phyloP scores from a whole-genome alignment of 2,888 invertebrate species.

The Ectemnius lituratus region DNA sequence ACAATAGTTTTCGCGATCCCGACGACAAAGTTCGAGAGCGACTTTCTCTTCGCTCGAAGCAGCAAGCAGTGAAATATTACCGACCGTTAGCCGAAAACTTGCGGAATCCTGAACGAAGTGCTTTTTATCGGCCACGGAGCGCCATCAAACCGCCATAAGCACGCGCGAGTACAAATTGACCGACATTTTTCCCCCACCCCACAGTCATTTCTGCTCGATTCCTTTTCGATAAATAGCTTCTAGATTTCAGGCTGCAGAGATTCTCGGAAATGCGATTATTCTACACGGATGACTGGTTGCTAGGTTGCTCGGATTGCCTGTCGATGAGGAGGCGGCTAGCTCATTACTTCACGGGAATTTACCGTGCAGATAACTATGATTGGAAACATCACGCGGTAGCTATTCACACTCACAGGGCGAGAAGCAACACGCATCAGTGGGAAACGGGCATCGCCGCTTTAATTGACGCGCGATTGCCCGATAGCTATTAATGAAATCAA shows the following conservation, averaged over 20 bases:
- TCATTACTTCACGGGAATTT: background rate
- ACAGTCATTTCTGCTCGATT: too few species aligned
- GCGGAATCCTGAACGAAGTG: conserved; percentile 27
- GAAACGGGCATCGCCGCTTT: background rate
- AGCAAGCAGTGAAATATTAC: conserved; percentile 23
- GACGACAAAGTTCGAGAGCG: background rate
- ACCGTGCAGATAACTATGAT: background rate
- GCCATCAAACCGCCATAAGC: conserved; percentile 38
- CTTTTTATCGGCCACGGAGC: conserved; percentile 42
- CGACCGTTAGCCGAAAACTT: conserved; percentile 40
- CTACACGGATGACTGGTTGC: too few species aligned
- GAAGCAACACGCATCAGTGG: conserved; percentile 1
- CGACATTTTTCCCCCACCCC: conserved; percentile 25
- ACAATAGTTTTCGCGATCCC: background rate
- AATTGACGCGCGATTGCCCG: conserved; percentile 10
- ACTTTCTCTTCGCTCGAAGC: conserved; percentile 8
- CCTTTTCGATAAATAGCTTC: too few species aligned
- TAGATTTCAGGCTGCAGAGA: too few species aligned
- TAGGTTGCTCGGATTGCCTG: too few species aligned
- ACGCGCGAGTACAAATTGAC: conserved; percentile 45
- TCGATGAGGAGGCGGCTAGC: too few species aligned
- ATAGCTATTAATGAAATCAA: conserved; percentile 38
- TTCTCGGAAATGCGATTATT: too few species aligned
- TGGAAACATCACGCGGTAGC: background rate
- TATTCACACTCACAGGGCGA: too few species aligned